Evolutionary conservation across 1,140 invertebrate genomes (phyloP), one percentile per base, ranked within the genome.

Genomic region (Drosophila eugracilis): DNA sequence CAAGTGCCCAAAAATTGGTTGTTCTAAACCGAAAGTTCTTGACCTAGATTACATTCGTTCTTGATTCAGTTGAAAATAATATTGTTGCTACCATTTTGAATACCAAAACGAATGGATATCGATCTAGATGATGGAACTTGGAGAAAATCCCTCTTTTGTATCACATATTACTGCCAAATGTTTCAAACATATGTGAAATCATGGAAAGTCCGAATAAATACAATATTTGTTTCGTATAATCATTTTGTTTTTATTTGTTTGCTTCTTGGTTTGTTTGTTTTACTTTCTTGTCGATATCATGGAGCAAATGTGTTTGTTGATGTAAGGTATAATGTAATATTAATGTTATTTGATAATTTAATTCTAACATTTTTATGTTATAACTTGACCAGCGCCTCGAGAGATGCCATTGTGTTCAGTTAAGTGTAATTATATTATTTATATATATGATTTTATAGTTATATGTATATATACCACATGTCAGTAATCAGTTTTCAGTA

Each of bases 281-380:
- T 80, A 44, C 48, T 86, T 86, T 69, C 30, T 49, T 75, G 39
- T 62, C 42, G 55, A 71, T 75, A 70, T 75, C 44, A 73, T 79
- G 76, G 47, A 84, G 72, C 80, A 76, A 55, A 85, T 80, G 42
- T 59, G 72, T 55, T 57, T 66, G 39, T 70, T 63, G 14, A 36
- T 72, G 47, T 72, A 49, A 72, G 54, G 54, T 59, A 72, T 55
- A 60, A 71, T 59, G 52, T 85, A 66, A 67, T 69, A 66, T 66
- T 66, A 75, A 32, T 69, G 47, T 86, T 85, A 74, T 77, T 66
- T 75, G 53, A 85, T 86, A 86, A 70, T 77, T 85, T 86, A 85
- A 86, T 74, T 54, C 81, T 85, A 85, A 69, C 39, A 57, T 58
- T 73, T 55, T 53, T 55, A 45, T 69, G 32, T 85, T 48, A 52